Base-by-base conservation (phyloP, 2,797 vertebrate species). In the Halcyon badia region DNA sequence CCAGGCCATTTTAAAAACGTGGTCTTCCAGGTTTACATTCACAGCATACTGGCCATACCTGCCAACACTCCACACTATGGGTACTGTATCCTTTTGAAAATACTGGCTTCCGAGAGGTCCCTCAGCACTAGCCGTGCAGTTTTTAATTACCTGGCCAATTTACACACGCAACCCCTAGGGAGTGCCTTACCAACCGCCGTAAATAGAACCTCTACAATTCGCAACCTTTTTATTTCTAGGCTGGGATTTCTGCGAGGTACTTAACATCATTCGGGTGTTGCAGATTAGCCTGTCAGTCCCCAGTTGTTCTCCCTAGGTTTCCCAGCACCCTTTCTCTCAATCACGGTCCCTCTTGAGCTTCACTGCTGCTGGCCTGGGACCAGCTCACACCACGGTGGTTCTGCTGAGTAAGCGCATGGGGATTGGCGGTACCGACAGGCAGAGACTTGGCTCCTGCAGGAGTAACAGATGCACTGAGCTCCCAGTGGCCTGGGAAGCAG, bases 401-500 rank as follows among this genome's bases (percentile, higher is more conserved):
- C 71, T 91, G 76, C 76, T 88, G 88, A 73, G 26, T 75, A 64
- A 78, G 54, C 61, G 73, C 87, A 37, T 3, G 2, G 72, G 52
- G 69, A 88, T 91, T 35, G n/a, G 33, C 11, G 3, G 80, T 60
- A 75, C 2, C 80, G 89, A 77, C 91, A 88, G 65, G 25, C 14
- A 39, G 69, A 54, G 56, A 54, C 66, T 91, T 94, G 52, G 57
- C 44, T 97, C 60, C 83, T 96, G 54, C 35, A 96, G 82, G 54
- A 97, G 52, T 64, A 97, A 64, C 87, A 97, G 91, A 97, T 97
- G 95, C 71, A 85, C 81, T 39, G 71, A 93, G 91, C 24, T 54
- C 89, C 88, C 85, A 95, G 73, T 33, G 83, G 95, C 89, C 96
- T 71, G 89, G 68, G 87, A 98, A 97, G 90, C 94, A 95, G 56